These are phyloP conservation scores for Syngnathus scovelli DNA, from an alignment of 2,113 vertebrate genomes.

Conservation along the genomic window DNA sequence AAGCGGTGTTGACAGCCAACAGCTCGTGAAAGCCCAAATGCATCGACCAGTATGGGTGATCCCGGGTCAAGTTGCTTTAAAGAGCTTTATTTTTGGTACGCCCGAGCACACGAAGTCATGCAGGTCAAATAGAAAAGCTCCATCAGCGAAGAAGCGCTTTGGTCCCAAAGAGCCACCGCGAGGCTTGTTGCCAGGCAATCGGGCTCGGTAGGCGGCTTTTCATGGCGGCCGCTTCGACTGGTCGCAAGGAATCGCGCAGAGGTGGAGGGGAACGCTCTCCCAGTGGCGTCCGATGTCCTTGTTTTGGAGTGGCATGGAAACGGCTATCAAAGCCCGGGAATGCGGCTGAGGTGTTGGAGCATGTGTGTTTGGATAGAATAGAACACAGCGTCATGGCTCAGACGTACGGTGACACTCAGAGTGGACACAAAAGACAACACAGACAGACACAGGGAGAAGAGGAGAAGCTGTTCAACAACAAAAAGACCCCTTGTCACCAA, in stretches of 20 bases:
- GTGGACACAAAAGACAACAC: neutral
- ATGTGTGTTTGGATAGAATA: constrained; percentile 8
- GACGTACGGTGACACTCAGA: neutral
- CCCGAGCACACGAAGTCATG: constrained; percentile 4
- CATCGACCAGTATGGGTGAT: constrained; percentile 7
- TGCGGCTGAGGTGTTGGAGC: constrained; percentile 34
- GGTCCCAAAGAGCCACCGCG: neutral
- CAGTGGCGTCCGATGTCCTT: constrained; percentile 27
- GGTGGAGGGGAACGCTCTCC: constrained; percentile 1
- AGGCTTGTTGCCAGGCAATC: constrained; percentile 10
- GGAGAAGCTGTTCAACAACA: too few relatives aligned
- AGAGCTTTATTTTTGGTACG: constrained; percentile 48
- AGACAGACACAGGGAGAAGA: neutral
- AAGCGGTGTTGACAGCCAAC: constrained; percentile 9
- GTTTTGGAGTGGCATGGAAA: constrained; percentile 52
- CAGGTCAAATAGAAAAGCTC: constrained; percentile 32
- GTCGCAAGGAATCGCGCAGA: neutral
- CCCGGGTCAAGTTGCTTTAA: constrained; percentile 32
- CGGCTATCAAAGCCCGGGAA: constrained; percentile 50
- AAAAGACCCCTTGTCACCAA: neutral
- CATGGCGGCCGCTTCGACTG: constrained; percentile 18
- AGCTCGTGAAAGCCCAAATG: constrained; percentile 5
- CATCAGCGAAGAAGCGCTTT: neutral
- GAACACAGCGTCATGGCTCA: constrained; percentile 8
- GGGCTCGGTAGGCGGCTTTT: constrained; percentile 14